Base-by-base conservation (phyloP, 1,140 invertebrate genomes). In the Bursaphelenchus mucronatus region DNA sequence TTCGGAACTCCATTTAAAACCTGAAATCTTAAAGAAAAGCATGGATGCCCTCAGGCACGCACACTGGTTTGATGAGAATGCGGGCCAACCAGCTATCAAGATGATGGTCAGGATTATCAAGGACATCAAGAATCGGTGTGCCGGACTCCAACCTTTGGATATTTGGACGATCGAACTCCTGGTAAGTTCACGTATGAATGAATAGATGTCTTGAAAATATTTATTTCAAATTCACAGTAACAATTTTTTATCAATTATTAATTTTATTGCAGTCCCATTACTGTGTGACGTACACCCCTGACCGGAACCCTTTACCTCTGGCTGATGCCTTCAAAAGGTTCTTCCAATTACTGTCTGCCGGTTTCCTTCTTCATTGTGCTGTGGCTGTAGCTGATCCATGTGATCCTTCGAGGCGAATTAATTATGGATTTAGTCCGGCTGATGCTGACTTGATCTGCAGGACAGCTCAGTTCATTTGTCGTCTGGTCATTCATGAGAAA, bases 1-100 rank as follows among this genome's bases (percentile, higher is more conserved):
- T 76, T 88, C 92, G 0, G 91, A 94, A 82, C 86, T 92, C 3
- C 91, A 94, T 80, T 84, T 94, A 80, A 89, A 92, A 74, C 87
- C 87, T 61, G 91, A 91, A 83, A 85, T 90, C 40, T 87, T 93
- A 82, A 88, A 89, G 83, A 88, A 89, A 49, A 91, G 96, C 83
- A 83, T 96, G 70, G 90, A 91, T 2, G 92, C 92, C 0, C 94
- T 97, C 51, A 85, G 93, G 63, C 94, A 97, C 82, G 85, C 90
- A 44, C 87, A 92, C 4, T 97, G 94, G 94, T 97, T 97, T 83
- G 94, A 98, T 82, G 94, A 97, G 84, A 95, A 95, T 82, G 93
- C 92, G 7, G 92, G 92, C 81, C 92, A 97, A 83, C 94, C 94
- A 4, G 92, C 91, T 41, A 93, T 97, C 55, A 97, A 96, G 86